A percentile compares a stretch with the other conserved stretches of the same genome.
Conservation (phyloP, 2,888 invertebrate genomes). For the Chouioia cunea region DNA sequence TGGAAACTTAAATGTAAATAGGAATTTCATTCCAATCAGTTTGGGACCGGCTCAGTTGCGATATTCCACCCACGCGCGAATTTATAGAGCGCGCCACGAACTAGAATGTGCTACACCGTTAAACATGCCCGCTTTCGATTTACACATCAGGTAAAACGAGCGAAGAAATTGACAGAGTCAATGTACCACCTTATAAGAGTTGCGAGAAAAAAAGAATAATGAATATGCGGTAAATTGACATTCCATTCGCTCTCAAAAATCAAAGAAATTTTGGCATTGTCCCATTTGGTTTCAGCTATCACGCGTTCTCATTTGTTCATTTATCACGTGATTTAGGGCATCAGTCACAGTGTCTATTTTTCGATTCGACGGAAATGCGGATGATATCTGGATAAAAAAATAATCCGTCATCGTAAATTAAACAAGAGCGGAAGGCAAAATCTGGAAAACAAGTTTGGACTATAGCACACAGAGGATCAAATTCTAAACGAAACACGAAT, state of each 20-base stretch:
- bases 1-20: constrained; percentile 48
- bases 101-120: constrained; percentile 50
- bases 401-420: constrained; percentile 41
- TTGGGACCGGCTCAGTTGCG: constrained; percentile 39
- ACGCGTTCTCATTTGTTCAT: too few relatives aligned
- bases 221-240: too few relatives aligned
- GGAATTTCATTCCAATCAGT: constrained; percentile 49
- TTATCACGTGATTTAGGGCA: too few relatives aligned
- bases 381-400: too few relatives aligned
- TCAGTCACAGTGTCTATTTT: too few relatives aligned
- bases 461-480: neutral
- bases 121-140: constrained; percentile 42
- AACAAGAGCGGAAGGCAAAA: neutral
- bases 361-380: too few relatives aligned
- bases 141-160: neutral
- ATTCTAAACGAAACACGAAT: constrained; percentile 46
- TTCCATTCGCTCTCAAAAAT: too few relatives aligned
- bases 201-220: too few relatives aligned
- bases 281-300: too few relatives aligned
- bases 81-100: constrained; percentile 48
- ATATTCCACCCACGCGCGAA: constrained; percentile 48
- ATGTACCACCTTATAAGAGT: neutral
- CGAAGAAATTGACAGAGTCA: neutral
- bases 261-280: too few relatives aligned
- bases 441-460: constrained; percentile 1